A percentile compares a stretch with the other conserved stretches of the same genome.
Evolutionary conservation across 2,888 invertebrate species (phyloP).

Genomic region (Cantharis lateralis): DNA sequence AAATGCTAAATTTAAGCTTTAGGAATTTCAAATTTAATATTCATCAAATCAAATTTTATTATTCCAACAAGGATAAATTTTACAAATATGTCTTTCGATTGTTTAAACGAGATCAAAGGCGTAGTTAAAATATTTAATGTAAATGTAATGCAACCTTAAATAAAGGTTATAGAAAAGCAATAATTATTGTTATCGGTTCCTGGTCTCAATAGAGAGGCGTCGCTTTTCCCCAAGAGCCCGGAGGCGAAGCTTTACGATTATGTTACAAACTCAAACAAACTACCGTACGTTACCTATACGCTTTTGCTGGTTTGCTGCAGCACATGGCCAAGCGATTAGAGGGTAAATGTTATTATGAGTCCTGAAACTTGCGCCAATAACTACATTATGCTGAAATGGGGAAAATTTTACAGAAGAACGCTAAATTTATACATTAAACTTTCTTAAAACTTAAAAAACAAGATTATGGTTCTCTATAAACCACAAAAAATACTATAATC

Average conservation of each 20-base stretch:
- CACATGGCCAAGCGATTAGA: conserved; percentile 48
- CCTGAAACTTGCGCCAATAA: conserved; percentile 46
- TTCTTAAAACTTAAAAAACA: conserved; percentile 14
- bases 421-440: conserved; percentile 26
- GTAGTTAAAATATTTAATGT: neutral
- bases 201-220: conserved; percentile 27
- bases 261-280: conserved; percentile 44
- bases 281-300: conserved; percentile 47
- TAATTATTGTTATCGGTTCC: conserved; percentile 34
- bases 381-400: conserved; percentile 45
- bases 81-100: neutral
- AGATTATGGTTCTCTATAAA: conserved; percentile 12
- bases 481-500: conserved; percentile 12
- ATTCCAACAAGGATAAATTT: neutral
- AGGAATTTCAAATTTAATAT: neutral
- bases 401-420: conserved; percentile 35
- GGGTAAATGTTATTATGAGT: conserved; percentile 48
- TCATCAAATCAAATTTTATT: neutral
- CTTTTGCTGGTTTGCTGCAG: conserved; percentile 35
- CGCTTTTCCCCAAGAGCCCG: conserved; percentile 22
- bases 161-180: conserved; percentile 32
- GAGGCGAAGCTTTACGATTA: conserved; percentile 44
- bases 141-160: conserved; percentile 27
- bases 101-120: neutral
- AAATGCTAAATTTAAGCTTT: neutral